Evolutionary conservation across 2,113 vertebrate species (phyloP), one percentile per base, ranked within the genome.

Genomic region (Ptilorrhoa leucosticta): DNA sequence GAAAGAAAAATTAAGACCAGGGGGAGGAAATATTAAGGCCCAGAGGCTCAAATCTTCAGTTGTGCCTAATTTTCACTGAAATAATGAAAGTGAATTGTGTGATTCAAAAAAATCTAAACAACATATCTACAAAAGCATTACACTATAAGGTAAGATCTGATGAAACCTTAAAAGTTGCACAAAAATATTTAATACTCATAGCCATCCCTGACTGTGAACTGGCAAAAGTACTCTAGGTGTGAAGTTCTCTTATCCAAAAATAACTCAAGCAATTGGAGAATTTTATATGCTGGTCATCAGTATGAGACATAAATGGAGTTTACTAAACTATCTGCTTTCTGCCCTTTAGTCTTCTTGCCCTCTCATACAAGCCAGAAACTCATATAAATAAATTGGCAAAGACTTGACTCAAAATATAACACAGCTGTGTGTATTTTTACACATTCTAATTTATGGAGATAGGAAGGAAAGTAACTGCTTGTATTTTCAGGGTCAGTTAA

Each of bases 1-100:
- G 6, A 61, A 73, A 42, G 7, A 56, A 53, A 13, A 22, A 44
- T 33, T 28, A 58, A 78, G 28, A 39, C 11, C 14, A 3, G 2
- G 1, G 1, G 1, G 2, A 5, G 3, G 17, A 35, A 50, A 16
- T 47, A 53, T 14, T 57, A 53, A 58, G 22, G 3, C 2, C 3
- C 13, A 24, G 11, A 58, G 26, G 51, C 11, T 56, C 13, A 72
- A 40, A 51, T 56, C 6, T 69, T 72, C 7, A 18, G 0, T 10
- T 51, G 8, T 42, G 4, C 10, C 7, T 56, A 37, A n/a, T 72
- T 77, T 54, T 50, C 23, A 64, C 8, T 80, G 23, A 64, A 72
- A 77, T 44, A 40, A 42, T 18, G 40, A 39, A 61, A 53, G 1
- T 35, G 2, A 56, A 42, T 30, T 58, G 14, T 61, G 33, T 42